Evolutionary conservation across 2,113 vertebrate species (phyloP).

Genomic region (Malurus cyaneus): DNA sequence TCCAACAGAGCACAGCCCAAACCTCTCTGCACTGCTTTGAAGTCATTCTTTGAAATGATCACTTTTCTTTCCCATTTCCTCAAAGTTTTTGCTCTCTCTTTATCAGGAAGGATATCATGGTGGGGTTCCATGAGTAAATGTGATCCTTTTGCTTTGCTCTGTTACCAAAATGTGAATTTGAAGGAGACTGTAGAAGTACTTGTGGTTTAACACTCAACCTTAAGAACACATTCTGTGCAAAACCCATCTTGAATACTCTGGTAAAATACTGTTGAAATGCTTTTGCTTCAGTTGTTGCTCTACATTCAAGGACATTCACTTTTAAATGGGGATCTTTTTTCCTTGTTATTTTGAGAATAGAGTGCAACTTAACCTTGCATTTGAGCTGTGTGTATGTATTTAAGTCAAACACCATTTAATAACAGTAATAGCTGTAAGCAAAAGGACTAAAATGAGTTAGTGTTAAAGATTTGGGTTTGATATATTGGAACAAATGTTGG

Average conservation of each 20-base stretch:
- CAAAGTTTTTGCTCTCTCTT: slow-evolving; percentile 16
- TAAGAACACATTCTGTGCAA: neutral
- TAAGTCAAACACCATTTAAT: neutral
- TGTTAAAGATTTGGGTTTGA: neutral
- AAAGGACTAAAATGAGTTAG: neutral
- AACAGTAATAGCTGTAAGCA: neutral
- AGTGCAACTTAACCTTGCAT: neutral
- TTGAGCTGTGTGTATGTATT: neutral
- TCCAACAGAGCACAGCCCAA: neutral
- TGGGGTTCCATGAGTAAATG: neutral
- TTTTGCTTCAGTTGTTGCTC: neutral
- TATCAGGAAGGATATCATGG: neutral
- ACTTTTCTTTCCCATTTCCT: neutral
- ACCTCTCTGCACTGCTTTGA: neutral
- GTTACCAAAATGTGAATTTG: slow-evolving; percentile 23
- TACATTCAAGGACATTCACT: neutral
- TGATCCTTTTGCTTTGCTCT: slow-evolving; percentile 1
- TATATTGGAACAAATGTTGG: neutral
- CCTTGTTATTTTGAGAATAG: neutral
- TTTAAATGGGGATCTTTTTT: neutral
- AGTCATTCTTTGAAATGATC: neutral
- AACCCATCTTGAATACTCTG: neutral
- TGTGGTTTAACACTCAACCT: neutral
- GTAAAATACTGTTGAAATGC: neutral
- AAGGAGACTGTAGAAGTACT: neutral